Percentiles rank a stretch among this genome's conserved stretches.
Evolutionary conservation across 37 sponge, comb jelly and placozoan species (phyloP).

Genomic region (Halisarca cf. caerulea): DNA sequence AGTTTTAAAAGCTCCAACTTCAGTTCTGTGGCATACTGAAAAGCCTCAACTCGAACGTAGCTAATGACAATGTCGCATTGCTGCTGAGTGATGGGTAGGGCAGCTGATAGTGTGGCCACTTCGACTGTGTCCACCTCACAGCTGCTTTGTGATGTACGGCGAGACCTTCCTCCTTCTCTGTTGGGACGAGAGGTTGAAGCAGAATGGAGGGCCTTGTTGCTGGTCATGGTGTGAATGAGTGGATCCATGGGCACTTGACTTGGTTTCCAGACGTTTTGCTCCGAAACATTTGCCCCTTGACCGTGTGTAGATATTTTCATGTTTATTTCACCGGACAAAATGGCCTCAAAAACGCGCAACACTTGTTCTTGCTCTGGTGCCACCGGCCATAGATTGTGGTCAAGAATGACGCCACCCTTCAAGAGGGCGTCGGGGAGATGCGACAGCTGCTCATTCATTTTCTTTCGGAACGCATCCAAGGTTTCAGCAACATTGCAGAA

Average conservation of each 20-base stretch:
- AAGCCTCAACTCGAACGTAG: conserved; percentile 78
- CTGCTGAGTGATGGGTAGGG: not conserved
- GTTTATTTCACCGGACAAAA: not conserved
- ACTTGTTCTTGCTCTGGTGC: conserved; percentile 43
- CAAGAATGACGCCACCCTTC: conserved; percentile 32
- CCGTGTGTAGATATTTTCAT: not conserved
- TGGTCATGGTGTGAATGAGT: not conserved
- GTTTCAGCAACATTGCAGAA: conserved; percentile 25
- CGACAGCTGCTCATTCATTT: conserved; percentile 50
- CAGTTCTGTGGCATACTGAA: conserved; percentile 42
- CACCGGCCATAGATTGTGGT: conserved; percentile 83
- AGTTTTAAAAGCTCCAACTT: conserved; percentile 42
- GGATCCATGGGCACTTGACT: not conserved
- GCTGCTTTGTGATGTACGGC: not conserved
- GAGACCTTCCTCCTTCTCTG: not conserved
- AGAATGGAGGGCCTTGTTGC: not conserved
- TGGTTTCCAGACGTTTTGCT: not conserved
- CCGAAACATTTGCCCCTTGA: not conserved
- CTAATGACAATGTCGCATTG: conserved; percentile 69
- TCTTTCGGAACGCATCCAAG: conserved; percentile 18
- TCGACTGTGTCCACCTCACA: not conserved
- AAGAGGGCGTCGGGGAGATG: conserved; percentile 10
- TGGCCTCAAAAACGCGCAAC: conserved; percentile 38
- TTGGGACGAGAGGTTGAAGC: not conserved
- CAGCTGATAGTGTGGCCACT: not conserved